Evolutionary conservation across 2,113 vertebrate genomes (phyloP).

Genomic region (Oplegnathus fasciatus): DNA sequence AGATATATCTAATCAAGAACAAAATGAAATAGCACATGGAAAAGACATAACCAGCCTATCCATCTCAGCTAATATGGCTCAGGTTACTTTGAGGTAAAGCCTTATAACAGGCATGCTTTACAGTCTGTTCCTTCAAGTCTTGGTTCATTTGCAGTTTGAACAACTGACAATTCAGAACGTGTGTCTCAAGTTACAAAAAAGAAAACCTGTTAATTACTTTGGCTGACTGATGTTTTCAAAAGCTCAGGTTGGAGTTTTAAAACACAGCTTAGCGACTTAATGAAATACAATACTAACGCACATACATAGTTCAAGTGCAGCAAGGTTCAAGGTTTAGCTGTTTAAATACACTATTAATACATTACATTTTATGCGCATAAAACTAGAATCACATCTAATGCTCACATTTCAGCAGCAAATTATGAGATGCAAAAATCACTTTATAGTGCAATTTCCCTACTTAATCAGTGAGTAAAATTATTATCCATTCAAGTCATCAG

Average conservation of each 20-base stretch:
- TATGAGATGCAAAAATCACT: constrained; percentile 11
- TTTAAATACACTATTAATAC: neutral
- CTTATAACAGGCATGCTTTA: constrained; percentile 22
- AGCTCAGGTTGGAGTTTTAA: constrained; percentile 25
- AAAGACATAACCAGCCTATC: constrained; percentile 25
- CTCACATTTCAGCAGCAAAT: neutral
- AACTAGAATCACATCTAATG: neutral
- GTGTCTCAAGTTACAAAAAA: constrained; percentile 52
- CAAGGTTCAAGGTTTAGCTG: constrained; percentile 13
- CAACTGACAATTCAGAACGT: constrained; percentile 22
- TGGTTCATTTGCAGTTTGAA: constrained; percentile 51
- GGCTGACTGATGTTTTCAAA: constrained; percentile 49
- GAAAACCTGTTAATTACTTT: constrained; percentile 55
- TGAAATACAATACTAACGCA: constrained; percentile 35
- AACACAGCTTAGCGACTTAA: constrained; percentile 3
- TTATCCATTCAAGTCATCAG: constrained; percentile 21
- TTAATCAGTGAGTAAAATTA: constrained; percentile 18
- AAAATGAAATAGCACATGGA: constrained; percentile 26
- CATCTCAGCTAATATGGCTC: constrained; percentile 24
- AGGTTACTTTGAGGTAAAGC: constrained; percentile 47
- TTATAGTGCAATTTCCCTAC: neutral
- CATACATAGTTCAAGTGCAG: neutral
- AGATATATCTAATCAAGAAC: constrained; percentile 29
- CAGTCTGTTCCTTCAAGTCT: constrained; percentile 34
- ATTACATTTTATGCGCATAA: neutral